phyloP scores from a whole-genome alignment of 2,113 vertebrate species.

The Casuarius casuarius region DNA sequence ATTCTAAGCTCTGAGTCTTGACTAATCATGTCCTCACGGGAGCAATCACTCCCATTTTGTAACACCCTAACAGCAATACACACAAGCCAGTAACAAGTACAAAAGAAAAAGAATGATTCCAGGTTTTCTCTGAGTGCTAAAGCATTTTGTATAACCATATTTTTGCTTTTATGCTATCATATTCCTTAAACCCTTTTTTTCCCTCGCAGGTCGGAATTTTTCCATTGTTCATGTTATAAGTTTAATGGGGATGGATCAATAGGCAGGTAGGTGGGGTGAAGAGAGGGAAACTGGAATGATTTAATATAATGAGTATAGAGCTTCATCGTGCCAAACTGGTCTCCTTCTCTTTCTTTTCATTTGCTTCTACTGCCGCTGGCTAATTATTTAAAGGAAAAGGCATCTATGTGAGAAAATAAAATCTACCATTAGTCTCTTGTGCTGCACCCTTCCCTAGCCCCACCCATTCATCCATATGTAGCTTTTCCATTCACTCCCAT shows the following conservation, averaged over 20 bases:
- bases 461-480: slow-evolving; percentile 82
- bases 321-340: slow-evolving; percentile 22
- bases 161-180: background rate
- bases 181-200: background rate
- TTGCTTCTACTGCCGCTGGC: slow-evolving; percentile 32
- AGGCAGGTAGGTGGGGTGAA: slow-evolving; percentile 4
- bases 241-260: slow-evolving; percentile 35
- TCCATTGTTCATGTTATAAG: background rate
- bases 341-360: slow-evolving; percentile 32
- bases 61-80: slow-evolving; percentile 58
- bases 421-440: slow-evolving; percentile 68
- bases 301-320: slow-evolving; percentile 20
- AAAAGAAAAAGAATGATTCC: slow-evolving; percentile 58
- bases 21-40: slow-evolving; percentile 33
- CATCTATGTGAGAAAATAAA: slow-evolving; percentile 69
- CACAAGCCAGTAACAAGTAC: slow-evolving; percentile 5
- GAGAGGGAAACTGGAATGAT: slow-evolving; percentile 37
- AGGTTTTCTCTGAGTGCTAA: slow-evolving; percentile 16
- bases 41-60: slow-evolving; percentile 62
- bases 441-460: slow-evolving; percentile 70
- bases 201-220: background rate
- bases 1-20: slow-evolving; percentile 39
- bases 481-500: slow-evolving; percentile 78
- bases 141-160: background rate
- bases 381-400: slow-evolving; percentile 72